phyloP scores from a whole-genome alignment of 2,888 invertebrate genomes.

The Ophion ventricosus region DNA sequence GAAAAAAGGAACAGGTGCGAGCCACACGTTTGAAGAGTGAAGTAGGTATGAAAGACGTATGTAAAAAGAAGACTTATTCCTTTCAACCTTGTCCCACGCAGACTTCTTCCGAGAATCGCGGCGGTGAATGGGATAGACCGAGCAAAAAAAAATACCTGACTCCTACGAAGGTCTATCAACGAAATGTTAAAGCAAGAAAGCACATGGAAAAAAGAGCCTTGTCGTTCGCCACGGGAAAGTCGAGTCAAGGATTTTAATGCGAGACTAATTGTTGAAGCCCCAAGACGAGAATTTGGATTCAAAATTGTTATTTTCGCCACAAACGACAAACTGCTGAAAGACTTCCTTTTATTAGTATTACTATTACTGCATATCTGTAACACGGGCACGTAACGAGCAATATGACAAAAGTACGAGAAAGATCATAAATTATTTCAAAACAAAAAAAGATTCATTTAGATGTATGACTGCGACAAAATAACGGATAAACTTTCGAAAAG shows the following conservation, averaged over 20 bases:
- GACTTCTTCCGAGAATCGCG: constrained; percentile 31
- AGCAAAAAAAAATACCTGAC: constrained; percentile 42
- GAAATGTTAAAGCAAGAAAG: constrained; percentile 20
- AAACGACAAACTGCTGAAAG: neutral
- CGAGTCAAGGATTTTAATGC: constrained; percentile 36
- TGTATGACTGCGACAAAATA: no score
- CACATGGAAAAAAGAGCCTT: constrained; percentile 14
- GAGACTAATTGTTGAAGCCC: constrained; percentile 53
- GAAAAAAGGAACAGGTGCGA: constrained; percentile 19
- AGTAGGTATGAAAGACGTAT: constrained; percentile 51
- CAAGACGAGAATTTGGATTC: constrained; percentile 27
- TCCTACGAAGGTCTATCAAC: constrained; percentile 22
- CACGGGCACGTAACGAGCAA: no score
- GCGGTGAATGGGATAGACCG: constrained; percentile 19
- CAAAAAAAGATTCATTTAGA: no score
- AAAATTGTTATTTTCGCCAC: constrained; percentile 24
- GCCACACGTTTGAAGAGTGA: constrained; percentile 22
- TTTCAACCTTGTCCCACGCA: constrained; percentile 46
- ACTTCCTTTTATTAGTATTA: neutral
- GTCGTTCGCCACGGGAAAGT: constrained; percentile 24
- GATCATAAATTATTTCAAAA: no score
- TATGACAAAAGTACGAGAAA: no score
- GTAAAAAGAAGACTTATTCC: constrained; percentile 51
- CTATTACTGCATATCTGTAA: no score
- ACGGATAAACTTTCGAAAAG: no score